Base-by-base conservation (phyloP, 2,888 invertebrate species). In the Clivina fossor region DNA sequence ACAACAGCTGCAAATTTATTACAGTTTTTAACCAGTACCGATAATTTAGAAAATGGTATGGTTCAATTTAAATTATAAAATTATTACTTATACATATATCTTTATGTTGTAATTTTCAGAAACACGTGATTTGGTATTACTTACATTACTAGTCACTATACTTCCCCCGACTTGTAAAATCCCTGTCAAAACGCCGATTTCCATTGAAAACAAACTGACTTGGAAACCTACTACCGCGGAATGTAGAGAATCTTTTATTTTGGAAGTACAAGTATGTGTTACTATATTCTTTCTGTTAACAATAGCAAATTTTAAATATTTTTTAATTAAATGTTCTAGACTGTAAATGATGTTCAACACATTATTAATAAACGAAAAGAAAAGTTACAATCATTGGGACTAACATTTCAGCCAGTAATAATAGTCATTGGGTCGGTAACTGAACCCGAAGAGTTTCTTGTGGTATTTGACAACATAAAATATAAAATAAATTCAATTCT, bases 161-260 rank as follows among this genome's bases (percentile, higher is more conserved):
- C 32, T 32, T n/a, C 32, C 32, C 9, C 32, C 32, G n/a, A 32
- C 32, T n/a, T 32, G 32, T 32, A 32, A n/a, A 32, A 32, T 32
- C 13, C 32, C 32, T 7, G 32, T 32, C 4, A 32, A 32, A 32
- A 32, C 32, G n/a, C 4, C 4, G 4, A n/a, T 13, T 4, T 4
- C 5, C 13, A 26, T 26, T 7, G 26, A 9, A 26, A 26, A 26
- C 9, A 32, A 32, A 32, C 32, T 32, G 9, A 32, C 32, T 32
- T 32, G 32, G 32, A 32, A 32, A 13, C 32, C 32, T n/a, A 32
- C 32, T 11, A n/a, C 13, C 4, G 4, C 32, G 4, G 32, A 32
- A n/a, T 7, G 32, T 32, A 32, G 32, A 32, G n/a, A 32, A 4
- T 32, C 32, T 32, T 32, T 32, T 13, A 32, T 32, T 32, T 7